Conservation (phyloP, 2,797 vertebrate species). For the Sebastes glaucus region DNA sequence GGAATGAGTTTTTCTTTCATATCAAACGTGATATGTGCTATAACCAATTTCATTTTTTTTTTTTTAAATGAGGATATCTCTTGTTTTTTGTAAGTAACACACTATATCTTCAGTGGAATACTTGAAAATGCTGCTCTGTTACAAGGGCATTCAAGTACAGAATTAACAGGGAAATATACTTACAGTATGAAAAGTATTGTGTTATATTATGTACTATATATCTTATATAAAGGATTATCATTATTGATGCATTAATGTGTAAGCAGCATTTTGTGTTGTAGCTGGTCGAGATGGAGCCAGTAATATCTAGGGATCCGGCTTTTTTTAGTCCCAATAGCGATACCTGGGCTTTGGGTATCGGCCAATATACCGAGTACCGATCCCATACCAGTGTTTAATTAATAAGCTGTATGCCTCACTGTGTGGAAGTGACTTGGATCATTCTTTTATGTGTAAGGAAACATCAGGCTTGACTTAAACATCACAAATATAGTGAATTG, state of each 20-base stretch:
- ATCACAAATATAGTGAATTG: too few species aligned
- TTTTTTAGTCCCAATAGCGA: too few species aligned
- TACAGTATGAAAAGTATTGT: not conserved
- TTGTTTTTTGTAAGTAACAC: not conserved
- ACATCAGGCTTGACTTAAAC: too few species aligned
- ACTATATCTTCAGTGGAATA: not conserved
- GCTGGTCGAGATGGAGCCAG: not conserved
- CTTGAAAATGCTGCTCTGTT: not conserved
- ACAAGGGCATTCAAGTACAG: not conserved
- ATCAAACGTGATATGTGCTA: not conserved
- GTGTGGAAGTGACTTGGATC: too few species aligned
- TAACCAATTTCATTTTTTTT: not conserved
- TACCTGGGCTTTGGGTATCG: too few species aligned
- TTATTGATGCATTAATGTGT: not conserved
- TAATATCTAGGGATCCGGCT: too few species aligned
- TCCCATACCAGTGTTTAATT: too few species aligned
- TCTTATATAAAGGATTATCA: not conserved
- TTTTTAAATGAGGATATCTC: not conserved
- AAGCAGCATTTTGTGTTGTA: not conserved
- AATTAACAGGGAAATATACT: not conserved
- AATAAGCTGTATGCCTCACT: too few species aligned
- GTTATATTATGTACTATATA: not conserved
- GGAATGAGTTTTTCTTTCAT: not conserved
- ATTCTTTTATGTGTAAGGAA: too few species aligned
- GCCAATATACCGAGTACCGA: too few species aligned